Evolutionary conservation across 2,113 vertebrate genomes (phyloP), one percentile per base, ranked within the genome.

Genomic region (Corythornis madagascariensis): DNA sequence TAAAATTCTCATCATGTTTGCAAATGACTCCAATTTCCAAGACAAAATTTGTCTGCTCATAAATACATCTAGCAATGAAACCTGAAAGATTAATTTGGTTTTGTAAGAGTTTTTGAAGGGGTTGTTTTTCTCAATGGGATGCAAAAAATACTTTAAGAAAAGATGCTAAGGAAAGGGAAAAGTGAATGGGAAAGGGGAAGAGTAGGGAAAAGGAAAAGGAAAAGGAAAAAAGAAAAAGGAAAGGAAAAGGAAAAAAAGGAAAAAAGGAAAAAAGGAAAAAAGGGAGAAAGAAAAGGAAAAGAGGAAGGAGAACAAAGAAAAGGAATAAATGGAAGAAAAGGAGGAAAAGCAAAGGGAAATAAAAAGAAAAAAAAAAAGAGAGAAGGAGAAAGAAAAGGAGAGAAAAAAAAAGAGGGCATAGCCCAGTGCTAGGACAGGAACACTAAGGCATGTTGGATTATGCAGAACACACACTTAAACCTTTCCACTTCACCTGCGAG

Each of bases 371-470:
- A 8, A 7, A 24, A 16, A 35, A 24, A 12, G 24, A 50, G 38
- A 38, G 38, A 50, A 50, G 11, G 48, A 50, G 11, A 50, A 50
- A 50, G 48, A 50, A 50, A 50, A 50, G 48, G 48, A 50, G 38
- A 38, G 61, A 19, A 9, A 13, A 25, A 24, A 79, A 31, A 61
- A 35, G 11, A 47, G 10, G 19, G 21, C 22, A 67, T 1, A 60
- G 43, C 13, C 10, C 65, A 77, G 17, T 0, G 1, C 4, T 26
- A 53, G 45, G 25, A 61, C 21, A 70, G 28, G 42, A 93, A 35
- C 50, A 24, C 10, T 24, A 55, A 55, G 42, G 47, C 0, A 0
- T 29, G 53, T 0, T 72, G 29, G 21, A 91, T 64, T 18, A 61
- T 22, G n/a, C 60, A 83, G 42, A 93, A 63, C 50, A 80, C 3